These are phyloP conservation scores for Notoglanidium macrostoma DNA, from an alignment of 2,797 vertebrate genomes.

Conservation along the genomic window DNA sequence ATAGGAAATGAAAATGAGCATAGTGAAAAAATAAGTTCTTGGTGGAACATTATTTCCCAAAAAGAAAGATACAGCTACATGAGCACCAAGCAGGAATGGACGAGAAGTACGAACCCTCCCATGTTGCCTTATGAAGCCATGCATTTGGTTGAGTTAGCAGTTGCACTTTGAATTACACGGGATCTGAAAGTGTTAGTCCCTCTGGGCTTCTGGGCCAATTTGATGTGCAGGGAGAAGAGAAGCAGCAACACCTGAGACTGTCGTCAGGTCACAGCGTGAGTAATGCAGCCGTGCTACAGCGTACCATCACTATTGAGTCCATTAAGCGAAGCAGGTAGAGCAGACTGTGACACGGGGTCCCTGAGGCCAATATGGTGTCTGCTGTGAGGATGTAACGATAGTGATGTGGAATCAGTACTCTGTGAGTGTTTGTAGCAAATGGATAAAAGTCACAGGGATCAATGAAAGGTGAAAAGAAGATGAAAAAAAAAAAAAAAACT, in stretches of 20 bases:
- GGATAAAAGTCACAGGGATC: constrained; percentile 16
- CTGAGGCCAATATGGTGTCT: constrained; percentile 19
- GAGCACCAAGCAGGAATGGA: neutral
- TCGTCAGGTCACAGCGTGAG: constrained; percentile 39
- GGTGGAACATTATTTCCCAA: neutral
- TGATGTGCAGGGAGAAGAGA: constrained; percentile 58
- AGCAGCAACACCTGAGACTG: constrained; percentile 53
- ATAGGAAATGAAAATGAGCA: neutral
- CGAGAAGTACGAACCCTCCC: neutral
- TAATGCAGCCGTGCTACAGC: neutral
- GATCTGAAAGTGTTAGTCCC: constrained; percentile 7
- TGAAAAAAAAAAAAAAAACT: neutral
- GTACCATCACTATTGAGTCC: neutral
- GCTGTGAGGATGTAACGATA: constrained; percentile 5
- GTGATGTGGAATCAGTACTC: constrained; percentile 2
- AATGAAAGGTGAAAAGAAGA: neutral
- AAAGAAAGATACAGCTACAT: neutral
- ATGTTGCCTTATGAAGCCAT: neutral
- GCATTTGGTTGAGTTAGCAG: neutral
- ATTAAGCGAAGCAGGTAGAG: constrained; percentile 38
- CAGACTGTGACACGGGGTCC: constrained; percentile 3
- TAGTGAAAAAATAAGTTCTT: neutral
- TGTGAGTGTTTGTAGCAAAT: constrained; percentile 14
- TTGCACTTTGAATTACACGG: constrained; percentile 25
- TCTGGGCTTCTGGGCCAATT: constrained; percentile 10